Base-by-base conservation (phyloP, 2,113 vertebrate genomes). In the Rafetus swinhoei region DNA sequence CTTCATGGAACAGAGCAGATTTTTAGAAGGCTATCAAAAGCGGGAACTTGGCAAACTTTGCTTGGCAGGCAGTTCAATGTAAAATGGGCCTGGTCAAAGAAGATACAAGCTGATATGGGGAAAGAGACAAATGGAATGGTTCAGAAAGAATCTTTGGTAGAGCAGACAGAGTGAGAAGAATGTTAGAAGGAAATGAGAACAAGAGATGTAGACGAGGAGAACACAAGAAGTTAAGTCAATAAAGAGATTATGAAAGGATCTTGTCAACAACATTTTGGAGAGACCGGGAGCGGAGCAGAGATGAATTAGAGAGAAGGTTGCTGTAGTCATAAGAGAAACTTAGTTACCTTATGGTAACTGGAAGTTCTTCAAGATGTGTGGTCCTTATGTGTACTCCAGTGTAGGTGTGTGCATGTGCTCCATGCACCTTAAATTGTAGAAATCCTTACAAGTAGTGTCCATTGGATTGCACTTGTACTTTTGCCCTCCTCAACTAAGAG, bases 251-350 rank as follows among this genome's bases (percentile, higher is more conserved):
- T 1, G 0, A 53, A 77, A 79, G 10, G 62, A 59, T 19, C 7
- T 4, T 85, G 69, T 56, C 83, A 81, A 22, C 10, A n/a, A 2
- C 4, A 82, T 76, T 76, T 76, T 55, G 29, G 50, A 95, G 74
- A 96, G 92, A 94, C 55, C 19, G 81, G 19, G 13, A 57, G 59
- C 22, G 74, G 90, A 88, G 72, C 29, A 39, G 53, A 93, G 91
- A 29, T 21, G 16, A 69, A 88, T 27, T 45, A 59, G 59, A 79
- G 90, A 94, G 24, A 81, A 81, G 65, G 19, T 24, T 87, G 24
- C 89, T 59, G 72, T 25, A 9, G 27, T 72, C 81, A 87, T 15
- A 18, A 2, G 3, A 3, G 79, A 39, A 97, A 93, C 39, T 7
- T 57, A 57, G 19, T 57, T 57, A 57, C 56, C 56, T 45, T 57